These are phyloP conservation scores for Andrena marginata DNA, from an alignment of 2,888 invertebrate genomes.

Conservation along the genomic window DNA sequence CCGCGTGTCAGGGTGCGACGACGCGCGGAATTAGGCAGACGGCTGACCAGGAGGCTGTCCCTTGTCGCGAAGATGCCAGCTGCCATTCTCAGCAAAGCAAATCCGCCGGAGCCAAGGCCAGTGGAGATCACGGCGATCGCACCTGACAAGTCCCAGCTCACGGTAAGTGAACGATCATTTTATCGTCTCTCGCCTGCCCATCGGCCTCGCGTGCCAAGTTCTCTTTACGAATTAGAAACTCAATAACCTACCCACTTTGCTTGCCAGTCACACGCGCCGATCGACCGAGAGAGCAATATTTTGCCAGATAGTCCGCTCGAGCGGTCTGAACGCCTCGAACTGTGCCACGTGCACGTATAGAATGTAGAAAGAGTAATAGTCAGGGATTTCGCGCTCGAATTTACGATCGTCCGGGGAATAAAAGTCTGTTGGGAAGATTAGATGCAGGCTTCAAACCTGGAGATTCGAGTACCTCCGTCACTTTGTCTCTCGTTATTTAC, in stretches of 20 bases:
- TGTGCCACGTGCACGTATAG: too few species aligned
- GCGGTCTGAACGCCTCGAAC: too few species aligned
- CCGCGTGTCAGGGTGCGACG: slow-evolving; percentile 79
- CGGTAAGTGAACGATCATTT: slow-evolving; percentile 85
- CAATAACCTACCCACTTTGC: neutral
- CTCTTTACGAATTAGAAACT: slow-evolving; percentile 11
- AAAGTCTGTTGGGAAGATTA: too few species aligned
- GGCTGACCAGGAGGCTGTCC: slow-evolving; percentile 87
- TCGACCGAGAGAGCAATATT: too few species aligned
- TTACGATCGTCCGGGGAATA: too few species aligned
- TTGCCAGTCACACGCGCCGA: neutral
- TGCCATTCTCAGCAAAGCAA: slow-evolving; percentile 87
- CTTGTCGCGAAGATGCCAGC: slow-evolving; percentile 87
- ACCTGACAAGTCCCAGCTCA: slow-evolving; percentile 89
- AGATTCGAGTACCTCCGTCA: too few species aligned
- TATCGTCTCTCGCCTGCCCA: neutral
- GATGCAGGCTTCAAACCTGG: too few species aligned
- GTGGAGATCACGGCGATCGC: slow-evolving; percentile 88
- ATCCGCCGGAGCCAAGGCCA: slow-evolving; percentile 84
- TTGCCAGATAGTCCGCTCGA: too few species aligned
- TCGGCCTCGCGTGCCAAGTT: neutral
- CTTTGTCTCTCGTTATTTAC: too few species aligned
- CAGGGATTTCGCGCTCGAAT: too few species aligned
- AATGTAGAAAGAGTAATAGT: too few species aligned
- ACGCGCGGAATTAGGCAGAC: slow-evolving; percentile 87